phyloP scores from a whole-genome alignment of 2,113 vertebrate species.

The Lepisosteus oculatus region DNA sequence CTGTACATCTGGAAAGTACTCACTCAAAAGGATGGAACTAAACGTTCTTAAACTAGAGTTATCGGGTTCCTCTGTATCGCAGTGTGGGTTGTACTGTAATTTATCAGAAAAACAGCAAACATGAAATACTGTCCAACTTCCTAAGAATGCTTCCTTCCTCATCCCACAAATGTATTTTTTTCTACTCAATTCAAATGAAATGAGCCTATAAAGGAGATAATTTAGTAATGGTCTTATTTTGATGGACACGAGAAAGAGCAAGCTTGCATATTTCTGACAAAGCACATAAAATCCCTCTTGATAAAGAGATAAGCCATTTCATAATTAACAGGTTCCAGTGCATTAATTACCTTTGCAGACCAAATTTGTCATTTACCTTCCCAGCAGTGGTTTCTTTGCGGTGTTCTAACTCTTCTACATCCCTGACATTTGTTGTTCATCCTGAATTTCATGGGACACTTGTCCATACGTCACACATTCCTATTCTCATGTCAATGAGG shows the following conservation, averaged over 20 bases:
- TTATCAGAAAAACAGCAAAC: neutral
- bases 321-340: constrained; percentile 73
- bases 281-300: constrained; percentile 67
- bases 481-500: too few species aligned
- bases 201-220: neutral
- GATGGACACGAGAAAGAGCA: constrained; percentile 42
- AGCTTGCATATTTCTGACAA: constrained; percentile 59
- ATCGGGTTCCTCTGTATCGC: neutral
- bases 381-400: neutral
- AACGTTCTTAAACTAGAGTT: neutral
- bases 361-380: constrained; percentile 15
- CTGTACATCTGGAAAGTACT: too few species aligned
- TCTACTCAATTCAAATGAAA: neutral
- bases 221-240: constrained; percentile 50
- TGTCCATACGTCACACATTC: too few species aligned
- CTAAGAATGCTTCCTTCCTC: neutral
- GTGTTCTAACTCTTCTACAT: too few species aligned
- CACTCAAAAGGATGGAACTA: neutral
- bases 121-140: neutral
- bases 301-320: constrained; percentile 71
- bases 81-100: neutral
- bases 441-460: too few species aligned
- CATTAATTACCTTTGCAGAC: constrained; percentile 15
- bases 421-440: too few species aligned
- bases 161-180: neutral